These are phyloP conservation scores for Delphinapterus leucas DNA, from an alignment of 2,113 vertebrate species.

Conservation along the genomic window DNA sequence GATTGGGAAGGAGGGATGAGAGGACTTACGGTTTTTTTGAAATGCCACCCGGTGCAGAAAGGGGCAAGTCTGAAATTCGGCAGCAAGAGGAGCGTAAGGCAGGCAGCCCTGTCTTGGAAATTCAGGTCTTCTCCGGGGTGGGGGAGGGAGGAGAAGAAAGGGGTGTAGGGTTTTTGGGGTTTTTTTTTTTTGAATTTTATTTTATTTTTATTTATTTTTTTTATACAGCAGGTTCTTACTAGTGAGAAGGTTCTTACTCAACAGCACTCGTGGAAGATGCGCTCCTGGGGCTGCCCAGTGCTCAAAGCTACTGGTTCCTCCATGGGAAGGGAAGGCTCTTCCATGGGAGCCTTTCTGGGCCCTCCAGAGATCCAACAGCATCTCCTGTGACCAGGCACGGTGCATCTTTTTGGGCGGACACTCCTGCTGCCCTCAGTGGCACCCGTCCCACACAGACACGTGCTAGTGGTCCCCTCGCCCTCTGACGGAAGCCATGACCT, in stretches of 20 bases:
- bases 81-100: neutral
- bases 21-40: neutral
- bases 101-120: neutral
- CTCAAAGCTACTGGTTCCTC: neutral
- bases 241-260: neutral
- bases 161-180: too few relatives aligned
- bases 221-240: too few relatives aligned
- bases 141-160: neutral
- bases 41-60: neutral
- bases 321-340: neutral
- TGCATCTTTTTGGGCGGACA: neutral
- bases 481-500: neutral
- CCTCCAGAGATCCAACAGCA: neutral
- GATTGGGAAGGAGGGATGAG: neutral
- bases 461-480: neutral
- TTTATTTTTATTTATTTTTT: too few relatives aligned
- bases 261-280: neutral
- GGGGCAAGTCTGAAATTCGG: neutral
- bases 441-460: neutral
- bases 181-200: too few relatives aligned
- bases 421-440: neutral
- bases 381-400: rapidly evolving
- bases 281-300: neutral
- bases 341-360: neutral
- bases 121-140: neutral